Base-by-base conservation (phyloP, 37 sponge, comb jelly and placozoan species). In the Lycopodina hypogea region DNA sequence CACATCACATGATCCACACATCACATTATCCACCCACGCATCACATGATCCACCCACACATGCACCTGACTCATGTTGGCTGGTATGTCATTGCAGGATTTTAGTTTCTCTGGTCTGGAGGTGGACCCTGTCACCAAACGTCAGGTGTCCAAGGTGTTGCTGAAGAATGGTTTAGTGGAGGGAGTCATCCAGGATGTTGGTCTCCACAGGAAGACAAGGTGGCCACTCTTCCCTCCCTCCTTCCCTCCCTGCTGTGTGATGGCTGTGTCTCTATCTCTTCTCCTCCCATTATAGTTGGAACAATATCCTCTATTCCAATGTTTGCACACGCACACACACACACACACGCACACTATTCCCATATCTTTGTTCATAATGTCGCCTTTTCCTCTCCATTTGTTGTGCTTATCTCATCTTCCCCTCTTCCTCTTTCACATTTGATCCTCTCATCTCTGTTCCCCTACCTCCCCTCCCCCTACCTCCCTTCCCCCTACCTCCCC, bases 61-160 rank as follows among this genome's bases (percentile, higher is more conserved):
- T 70, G 42, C n/a, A 65, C 26, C 11, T 70, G 70, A 17, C 4
- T 23, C n/a, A n/a, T n/a, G n/a, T n/a, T n/a, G n/a, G n/a, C n/a
- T n/a, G n/a, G 28, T 30, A 7, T 67, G 68, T 23, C 12, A 29
- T n/a, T 41, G 18, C 45, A 83, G 73, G 68, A 72, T 15, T 67
- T 79, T 59, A 52, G 52, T 74, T 56, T 29, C 59, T 8, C 29
- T 9, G 79, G 86, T 15, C 86, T 78, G 7, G 69, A 42, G 24
- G 0, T 86, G 22, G 79, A 73, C 45, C 0, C 6, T 7, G 33
- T 12, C 8, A 18, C 35, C 17, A 73, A 60, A 2, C 39, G 80
- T 6, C 42, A 23, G 30, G n/a, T 79, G 0, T 9, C 58, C 9
- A 79, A 78, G 33, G 26, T n/a, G 51, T 57, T 86, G 32, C 41